Evolutionary conservation across 2,113 vertebrate genomes (phyloP), one percentile per base, ranked within the genome.

Genomic region (Pachypanchax playfairii): DNA sequence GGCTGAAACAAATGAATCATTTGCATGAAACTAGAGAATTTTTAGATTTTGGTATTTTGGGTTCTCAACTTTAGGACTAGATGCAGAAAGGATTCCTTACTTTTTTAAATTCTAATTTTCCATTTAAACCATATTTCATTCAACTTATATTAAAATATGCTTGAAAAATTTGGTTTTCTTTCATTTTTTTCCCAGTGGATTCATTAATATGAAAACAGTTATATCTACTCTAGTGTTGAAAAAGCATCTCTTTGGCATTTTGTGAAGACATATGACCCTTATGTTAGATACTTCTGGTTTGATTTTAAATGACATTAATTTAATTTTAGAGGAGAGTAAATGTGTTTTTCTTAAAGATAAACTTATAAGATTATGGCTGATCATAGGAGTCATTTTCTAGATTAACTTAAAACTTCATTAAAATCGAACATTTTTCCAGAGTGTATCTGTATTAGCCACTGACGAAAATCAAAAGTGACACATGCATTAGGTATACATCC

Each of bases 381-480:
- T 42, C 39, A 18, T n/a, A 42, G 20, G 44, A 15, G 18, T 53
- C 13, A 8, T 22, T 36, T 51, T 33, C 18, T n/a, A 21, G 11
- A 22, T 29, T 2, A 29, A 14, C 5, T 11, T 41, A 52, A 20
- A 48, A 20, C 36, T 47, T 51, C 56, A 9, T 4, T 31, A 50
- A 38, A 8, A 9, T 26, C 10, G 20, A 14, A 11, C 4, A 1
- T 66, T 52, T 61, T 44, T 43, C 14, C 8, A n/a, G 28, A 6
- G 20, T 14, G 38, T 18, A 24, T 13, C 29, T 49, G 7, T 31
- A 10, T 46, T 57, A 26, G 46, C 51, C 20, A 20, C 3, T 15
- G 9, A 24, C 63, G 56, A 44, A 55, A 58, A n/a, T 46, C 31
- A 26, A 14, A 55, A 26, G 41, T 28, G 51, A 41, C 20, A 18